phyloP scores from a whole-genome alignment of 2,797 vertebrate species.

The Spatula versicolor region DNA sequence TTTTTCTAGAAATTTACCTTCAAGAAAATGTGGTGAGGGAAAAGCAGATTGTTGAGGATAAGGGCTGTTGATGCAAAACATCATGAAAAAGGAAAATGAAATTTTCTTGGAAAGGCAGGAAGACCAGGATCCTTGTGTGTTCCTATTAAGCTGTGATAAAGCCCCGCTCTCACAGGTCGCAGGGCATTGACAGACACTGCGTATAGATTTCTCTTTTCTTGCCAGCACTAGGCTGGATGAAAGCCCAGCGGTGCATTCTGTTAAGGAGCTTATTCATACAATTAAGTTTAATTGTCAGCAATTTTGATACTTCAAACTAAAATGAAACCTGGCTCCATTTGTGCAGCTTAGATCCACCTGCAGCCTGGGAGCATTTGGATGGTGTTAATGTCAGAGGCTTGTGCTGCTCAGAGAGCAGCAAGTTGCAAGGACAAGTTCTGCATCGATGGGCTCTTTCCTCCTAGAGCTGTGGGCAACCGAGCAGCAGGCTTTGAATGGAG shows the following conservation, averaged over 20 bases:
- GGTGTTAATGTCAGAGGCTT: not conserved
- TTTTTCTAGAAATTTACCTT: conserved; percentile 8
- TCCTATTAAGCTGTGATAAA: conserved; percentile 31
- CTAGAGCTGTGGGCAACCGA: not conserved
- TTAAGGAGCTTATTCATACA: conserved; percentile 61
- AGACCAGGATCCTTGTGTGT: not conserved
- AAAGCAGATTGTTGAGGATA: not conserved
- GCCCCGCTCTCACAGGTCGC: not conserved
- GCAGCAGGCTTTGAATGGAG: not conserved
- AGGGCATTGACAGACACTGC: conserved; percentile 7
- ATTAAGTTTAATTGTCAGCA: conserved; percentile 64
- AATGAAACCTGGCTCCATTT: not conserved
- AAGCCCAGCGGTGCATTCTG: conserved; percentile 52
- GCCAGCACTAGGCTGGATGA: conserved; percentile 33
- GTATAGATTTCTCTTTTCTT: conserved; percentile 35
- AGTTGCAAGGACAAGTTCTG: not conserved
- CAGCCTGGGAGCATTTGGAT: not conserved
- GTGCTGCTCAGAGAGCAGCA: not conserved
- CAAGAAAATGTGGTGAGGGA: conserved; percentile 1
- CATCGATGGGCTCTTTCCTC: not conserved
- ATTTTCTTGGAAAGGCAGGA: conserved; percentile 45
- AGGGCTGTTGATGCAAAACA: not conserved
- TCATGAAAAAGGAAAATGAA: not conserved
- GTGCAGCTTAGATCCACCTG: conserved; percentile 15
- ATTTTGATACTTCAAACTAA: conserved; percentile 44